Evolutionary conservation across 1,140 invertebrate species (phyloP).

Genomic region (Wiebesia pumilae): DNA sequence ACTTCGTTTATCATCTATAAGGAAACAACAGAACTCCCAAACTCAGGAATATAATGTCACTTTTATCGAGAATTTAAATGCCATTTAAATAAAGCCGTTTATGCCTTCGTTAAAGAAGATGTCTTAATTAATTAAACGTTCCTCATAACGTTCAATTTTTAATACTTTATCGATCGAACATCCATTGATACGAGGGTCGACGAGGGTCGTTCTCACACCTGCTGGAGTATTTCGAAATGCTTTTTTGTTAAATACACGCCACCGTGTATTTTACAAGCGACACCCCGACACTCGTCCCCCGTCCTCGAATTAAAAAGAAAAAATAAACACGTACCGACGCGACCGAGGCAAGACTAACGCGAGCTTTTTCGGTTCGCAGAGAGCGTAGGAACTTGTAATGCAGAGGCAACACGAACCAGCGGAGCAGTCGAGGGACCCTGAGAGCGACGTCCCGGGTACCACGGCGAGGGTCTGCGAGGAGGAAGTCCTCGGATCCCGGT

Average conservation of each 20-base stretch:
- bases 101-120: no score
- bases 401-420: not conserved
- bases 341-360: not conserved
- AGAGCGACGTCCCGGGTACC: conserved; percentile 58
- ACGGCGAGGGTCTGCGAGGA: conserved; percentile 55
- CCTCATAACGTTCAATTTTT: no score
- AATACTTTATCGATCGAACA: no score
- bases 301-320: no score
- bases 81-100: not conserved
- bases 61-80: not conserved
- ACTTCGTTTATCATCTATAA: not conserved
- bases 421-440: conserved; percentile 8
- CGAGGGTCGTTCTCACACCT: no score
- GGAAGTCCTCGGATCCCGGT: conserved; percentile 64
- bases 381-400: conserved; percentile 8
- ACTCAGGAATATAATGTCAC: not conserved
- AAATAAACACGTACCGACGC: no score
- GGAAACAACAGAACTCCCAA: not conserved
- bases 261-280: no score
- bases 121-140: no score
- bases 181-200: no score
- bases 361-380: not conserved
- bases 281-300: no score
- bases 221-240: no score
- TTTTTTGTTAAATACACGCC: no score